These are phyloP conservation scores for Bombus sibiricus DNA, from an alignment of 1,140 invertebrate genomes.

Conservation along the genomic window DNA sequence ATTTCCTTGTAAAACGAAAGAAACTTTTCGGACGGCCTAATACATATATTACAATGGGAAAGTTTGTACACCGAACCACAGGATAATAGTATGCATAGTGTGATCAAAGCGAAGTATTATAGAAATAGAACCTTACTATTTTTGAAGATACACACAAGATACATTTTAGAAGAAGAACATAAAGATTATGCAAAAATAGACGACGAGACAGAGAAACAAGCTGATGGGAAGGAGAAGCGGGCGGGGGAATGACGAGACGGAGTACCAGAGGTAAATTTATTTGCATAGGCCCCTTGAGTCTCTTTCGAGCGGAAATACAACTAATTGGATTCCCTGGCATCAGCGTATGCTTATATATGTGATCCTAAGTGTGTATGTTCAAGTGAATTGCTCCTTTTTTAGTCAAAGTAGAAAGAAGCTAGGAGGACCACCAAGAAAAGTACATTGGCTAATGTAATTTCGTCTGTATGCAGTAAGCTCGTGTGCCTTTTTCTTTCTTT, in stretches of 20 bases:
- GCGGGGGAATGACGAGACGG: neutral
- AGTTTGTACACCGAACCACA: too few relatives aligned
- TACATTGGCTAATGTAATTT: slow-evolving; percentile 68
- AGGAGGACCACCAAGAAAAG: slow-evolving; percentile 48
- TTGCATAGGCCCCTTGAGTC: slow-evolving; percentile 37
- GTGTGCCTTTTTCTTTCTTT: slow-evolving; percentile 1
- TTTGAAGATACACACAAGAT: neutral
- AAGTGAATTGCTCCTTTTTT: slow-evolving; percentile 9
- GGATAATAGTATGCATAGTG: too few relatives aligned
- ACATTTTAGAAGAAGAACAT: neutral
- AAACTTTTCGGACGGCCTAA: too few relatives aligned
- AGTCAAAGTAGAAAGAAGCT: slow-evolving; percentile 24
- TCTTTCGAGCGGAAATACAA: slow-evolving; percentile 35
- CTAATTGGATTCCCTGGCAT: slow-evolving; percentile 33
- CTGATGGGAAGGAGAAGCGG: neutral
- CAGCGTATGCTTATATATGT: neutral
- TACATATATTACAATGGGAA: too few relatives aligned
- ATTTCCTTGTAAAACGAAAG: too few relatives aligned
- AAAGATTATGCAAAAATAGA: neutral
- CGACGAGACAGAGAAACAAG: neutral
- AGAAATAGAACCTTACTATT: neutral
- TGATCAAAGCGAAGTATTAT: too few relatives aligned
- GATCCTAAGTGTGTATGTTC: slow-evolving; percentile 9
- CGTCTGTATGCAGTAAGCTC: slow-evolving; percentile 53
- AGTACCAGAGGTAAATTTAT: slow-evolving; percentile 24